Conservation (phyloP, 2,888 invertebrate species). For the Hedychridium roseum region DNA sequence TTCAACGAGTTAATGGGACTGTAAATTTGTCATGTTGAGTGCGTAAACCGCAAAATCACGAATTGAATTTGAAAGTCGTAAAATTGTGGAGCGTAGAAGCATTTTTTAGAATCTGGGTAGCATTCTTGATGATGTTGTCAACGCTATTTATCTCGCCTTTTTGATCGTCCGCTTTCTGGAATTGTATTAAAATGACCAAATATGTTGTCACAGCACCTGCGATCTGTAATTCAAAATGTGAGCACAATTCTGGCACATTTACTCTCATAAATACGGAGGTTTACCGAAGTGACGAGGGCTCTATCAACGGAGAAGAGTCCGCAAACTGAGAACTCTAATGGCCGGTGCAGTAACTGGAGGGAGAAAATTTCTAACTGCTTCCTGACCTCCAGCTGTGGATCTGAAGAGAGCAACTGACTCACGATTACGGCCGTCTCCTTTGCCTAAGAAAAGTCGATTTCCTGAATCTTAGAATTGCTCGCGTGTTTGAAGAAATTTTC, state of each 20-base stretch:
- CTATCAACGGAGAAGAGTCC: conserved; percentile 69
- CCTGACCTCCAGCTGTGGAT: conserved; percentile 56
- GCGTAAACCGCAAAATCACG: neutral
- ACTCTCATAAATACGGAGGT: too few species aligned
- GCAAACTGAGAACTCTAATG: conserved; percentile 68
- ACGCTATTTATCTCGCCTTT: conserved; percentile 39
- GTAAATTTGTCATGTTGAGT: too few species aligned
- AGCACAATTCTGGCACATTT: conserved; percentile 6
- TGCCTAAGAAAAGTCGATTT: conserved; percentile 59
- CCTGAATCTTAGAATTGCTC: too few species aligned
- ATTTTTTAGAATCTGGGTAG: conserved; percentile 46
- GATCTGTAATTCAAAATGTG: conserved; percentile 61
- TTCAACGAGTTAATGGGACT: too few species aligned
- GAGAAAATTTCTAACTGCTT: conserved; percentile 69
- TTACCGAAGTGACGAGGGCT: conserved; percentile 69
- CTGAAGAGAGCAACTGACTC: conserved; percentile 61
- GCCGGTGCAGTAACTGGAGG: conserved; percentile 68
- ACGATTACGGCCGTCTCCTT: conserved; percentile 65
- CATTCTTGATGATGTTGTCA: conserved; percentile 46
- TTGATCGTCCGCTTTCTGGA: conserved; percentile 67
- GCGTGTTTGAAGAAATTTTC: too few species aligned
- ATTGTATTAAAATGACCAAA: conserved; percentile 70
- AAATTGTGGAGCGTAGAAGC: conserved; percentile 40
- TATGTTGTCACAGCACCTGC: conserved; percentile 70
- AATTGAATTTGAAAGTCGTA: conserved; percentile 16